Base-by-base conservation (phyloP, 2,888 invertebrate species). In the Piscicola geometra region DNA sequence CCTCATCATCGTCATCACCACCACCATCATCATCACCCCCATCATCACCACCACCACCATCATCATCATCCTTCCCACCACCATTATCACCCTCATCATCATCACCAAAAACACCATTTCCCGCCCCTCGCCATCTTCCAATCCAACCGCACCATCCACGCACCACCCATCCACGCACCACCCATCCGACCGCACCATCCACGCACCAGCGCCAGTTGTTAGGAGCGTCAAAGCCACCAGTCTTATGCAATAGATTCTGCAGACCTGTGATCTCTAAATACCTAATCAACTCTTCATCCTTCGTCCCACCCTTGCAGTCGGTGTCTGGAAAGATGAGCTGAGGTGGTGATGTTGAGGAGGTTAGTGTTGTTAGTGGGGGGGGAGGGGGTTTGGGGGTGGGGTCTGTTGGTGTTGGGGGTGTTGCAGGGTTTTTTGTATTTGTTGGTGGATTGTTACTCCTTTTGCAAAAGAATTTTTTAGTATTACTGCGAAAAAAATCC, bases 191-290 rank as follows among this genome's bases (percentile, higher is more conserved):
- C 41, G 30, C 30, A 33, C 25, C 30, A 5, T 30, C 33, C 21
- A 79, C 83, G 80, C 80, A 87, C 88, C 88, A 87, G 81, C 87
- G 86, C 86, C 87, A 87, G 30, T 86, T 84, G 1, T 84, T 81
- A 56, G 80, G 78, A 1, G 79, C 80, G 78, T 86, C 84, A 30
- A 88, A 81, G 9, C 85, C 86, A n/a, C 85, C 84, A 28, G 82
- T 79, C 74, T 86, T 81, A 1, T 81, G 78, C 32, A 84, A 47
- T 25, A 86, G 77, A 35, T 79, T 79, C 3, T 76, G 78, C 21
- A 86, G 80, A 18, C 82, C 82, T 12, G 85, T 81, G 32, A 82
- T 79, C 9, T 82, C 79, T 32, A 87, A 79, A 71, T 84, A 83
- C n/a, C 81, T 75, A 1, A 83, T 74, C 21, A 87, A 82, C 52